Base-by-base conservation (phyloP, 1,140 invertebrate species). In the Atta cephalotes region DNA sequence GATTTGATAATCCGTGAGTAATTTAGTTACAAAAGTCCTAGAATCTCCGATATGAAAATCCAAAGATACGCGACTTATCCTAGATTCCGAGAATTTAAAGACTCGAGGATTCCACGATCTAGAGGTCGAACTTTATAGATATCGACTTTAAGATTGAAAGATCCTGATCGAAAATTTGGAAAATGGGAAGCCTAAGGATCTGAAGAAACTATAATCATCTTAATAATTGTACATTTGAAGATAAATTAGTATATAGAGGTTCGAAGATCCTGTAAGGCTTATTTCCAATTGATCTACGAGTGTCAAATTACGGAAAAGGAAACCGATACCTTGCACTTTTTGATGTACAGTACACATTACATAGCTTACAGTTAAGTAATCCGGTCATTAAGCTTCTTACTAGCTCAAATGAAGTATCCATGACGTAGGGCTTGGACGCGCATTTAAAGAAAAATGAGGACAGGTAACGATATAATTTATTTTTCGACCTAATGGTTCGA, bases 381-480 rank as follows among this genome's bases (percentile, higher is more conserved):
- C n/a, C 63, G n/a, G 0, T 90, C 49, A 68, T 58, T n/a, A 62
- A 88, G 65, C 77, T 91, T 88, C 62, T 80, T 56, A 12, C 45
- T 74, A 60, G 60, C 31, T 88, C 60, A 49, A 84, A 88, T 49
- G 39, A 56, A 82, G 51, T 63, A 60, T 72, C 14, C 9, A 35
- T 53, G 60, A 49, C 21, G 51, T 85, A 87, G 31, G 7, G 58
- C 65, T 86, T 77, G 58, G 35, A 78, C 21, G 56, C 81, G 77
- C 85, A 87, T 92, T 92, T 89, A 92, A 81, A 90, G 84, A 85
- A 89, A 89, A 62, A 62, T 2, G 21, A 39, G 6, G 6, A 3
- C 16, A 62, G 25, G 10, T 58, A 82, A 84, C 31, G 21, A n/a
- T 9, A 18, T 76, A 76, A 84, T 84, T 84, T 84, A 62, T 84